phyloP scores from a whole-genome alignment of 2,888 invertebrate genomes.

The Odontomyia ornata region DNA sequence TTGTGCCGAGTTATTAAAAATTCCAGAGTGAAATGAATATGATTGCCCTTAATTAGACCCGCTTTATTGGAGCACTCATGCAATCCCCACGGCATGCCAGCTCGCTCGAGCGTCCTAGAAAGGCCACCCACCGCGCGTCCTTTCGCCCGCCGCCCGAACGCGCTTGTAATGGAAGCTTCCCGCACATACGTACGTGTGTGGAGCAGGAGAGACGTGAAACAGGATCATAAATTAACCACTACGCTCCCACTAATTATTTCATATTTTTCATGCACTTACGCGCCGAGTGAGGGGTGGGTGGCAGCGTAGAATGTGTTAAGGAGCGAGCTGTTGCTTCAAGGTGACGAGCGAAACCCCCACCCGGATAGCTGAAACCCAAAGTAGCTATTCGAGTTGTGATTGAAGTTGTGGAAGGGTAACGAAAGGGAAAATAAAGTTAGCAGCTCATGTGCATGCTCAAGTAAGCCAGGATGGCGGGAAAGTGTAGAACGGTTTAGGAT shows the following conservation, averaged over 20 bases:
- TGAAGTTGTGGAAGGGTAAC: too few relatives aligned
- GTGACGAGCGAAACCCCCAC: too few relatives aligned
- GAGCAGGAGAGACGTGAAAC: background rate
- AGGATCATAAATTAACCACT: slow-evolving; percentile 26
- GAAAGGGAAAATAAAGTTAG: too few relatives aligned
- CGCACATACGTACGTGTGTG: background rate
- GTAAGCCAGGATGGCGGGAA: too few relatives aligned
- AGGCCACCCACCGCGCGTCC: background rate
- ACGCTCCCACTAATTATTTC: slow-evolving; percentile 21
- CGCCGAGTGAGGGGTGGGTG: too few relatives aligned
- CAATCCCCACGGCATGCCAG: background rate
- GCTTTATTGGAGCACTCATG: slow-evolving; percentile 14
- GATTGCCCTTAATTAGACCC: slow-evolving; percentile 29
- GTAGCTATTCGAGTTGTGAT: too few relatives aligned
- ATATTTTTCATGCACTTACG: slow-evolving; percentile 6
- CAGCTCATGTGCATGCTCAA: too few relatives aligned
- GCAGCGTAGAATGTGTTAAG: background rate
- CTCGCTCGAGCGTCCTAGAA: background rate
- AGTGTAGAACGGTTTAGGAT: too few relatives aligned
- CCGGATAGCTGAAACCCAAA: too few relatives aligned
- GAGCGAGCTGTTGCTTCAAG: slow-evolving; percentile 21
- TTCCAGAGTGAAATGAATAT: slow-evolving; percentile 19
- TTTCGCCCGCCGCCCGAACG: background rate
- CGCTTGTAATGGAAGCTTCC: background rate
- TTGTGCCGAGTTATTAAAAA: slow-evolving; percentile 24